Evolutionary conservation across 1,140 invertebrate genomes (phyloP), one percentile per base, ranked within the genome.

Genomic region (Agrilus planipennis): DNA sequence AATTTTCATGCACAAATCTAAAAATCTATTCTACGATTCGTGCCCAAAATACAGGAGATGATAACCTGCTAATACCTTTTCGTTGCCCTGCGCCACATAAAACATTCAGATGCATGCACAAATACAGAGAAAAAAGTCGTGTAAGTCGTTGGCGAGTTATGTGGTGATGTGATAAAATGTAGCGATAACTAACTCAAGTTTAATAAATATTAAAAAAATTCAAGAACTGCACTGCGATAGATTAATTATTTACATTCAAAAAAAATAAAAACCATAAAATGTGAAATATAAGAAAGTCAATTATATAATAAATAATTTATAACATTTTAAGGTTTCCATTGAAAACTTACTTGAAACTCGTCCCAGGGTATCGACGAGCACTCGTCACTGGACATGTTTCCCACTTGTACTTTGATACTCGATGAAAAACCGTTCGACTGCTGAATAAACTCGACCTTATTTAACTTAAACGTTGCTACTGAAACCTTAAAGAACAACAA

Each of bases 301-400:
- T 14, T n/a, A 7, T 25, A 7, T 25, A n/a, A 7, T 25, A 7
- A 25, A n/a, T n/a, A 25, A 7, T 7, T 25, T 25, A 25, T 25
- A 25, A 7, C 7, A 7, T n/a, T 7, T 21, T 6, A 22, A 34
- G 7, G 14, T 9, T 7, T 32, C 6, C 14, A 7, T 32, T 17
- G 16, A 46, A 42, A 45, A 54, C 52, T 65, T 64, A 89, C 86
- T 79, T 92, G 89, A 69, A 95, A 86, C 67, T 93, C 89, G 57
- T 93, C 89, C 80, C 87, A 91, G 3, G 83, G 80, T 57, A 93
- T 90, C 31, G 84, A 80, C 5, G 77, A 73, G 58, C 85, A 89
- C 60, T 93, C 88, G 49, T 89, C 80, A 34, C 75, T 76, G 10
- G 65, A 67, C 6, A 93, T 64, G 50, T 84, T 79, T 5, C 79